Evolutionary conservation across 2,888 invertebrate genomes (phyloP), one percentile per base, ranked within the genome.

Genomic region (Bruchidius siliquastri): DNA sequence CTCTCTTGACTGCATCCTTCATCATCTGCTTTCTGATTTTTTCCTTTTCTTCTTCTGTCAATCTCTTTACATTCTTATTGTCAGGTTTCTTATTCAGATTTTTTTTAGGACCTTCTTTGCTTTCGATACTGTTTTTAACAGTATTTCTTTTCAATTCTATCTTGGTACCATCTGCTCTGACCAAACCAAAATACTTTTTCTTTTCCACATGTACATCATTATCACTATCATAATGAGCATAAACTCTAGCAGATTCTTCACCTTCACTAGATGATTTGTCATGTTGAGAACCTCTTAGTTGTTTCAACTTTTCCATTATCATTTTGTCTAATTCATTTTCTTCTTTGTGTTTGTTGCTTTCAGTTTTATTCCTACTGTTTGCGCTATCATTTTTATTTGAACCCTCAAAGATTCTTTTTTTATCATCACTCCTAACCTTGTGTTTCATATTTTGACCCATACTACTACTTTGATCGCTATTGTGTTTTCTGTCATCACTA

Each of bases 21-120:
- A 92, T 92, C 97, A 97, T 97, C 85, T 94, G 95, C 71, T 88
- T 88, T 69, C 93, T 88, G 68, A 90, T 89, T 74, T 88, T 88
- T 83, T 96, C 93, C 79, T 91, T 92, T 82, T 95, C 94, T 76
- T 89, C 89, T 73, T 90, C 90, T 20, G 89, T 88, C 4, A 92
- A 83, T 77, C 84, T 86, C 75, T 85, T 82, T 74, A 68, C 68
- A 68, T 8, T 21, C 73, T 83, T 85, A 73, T 73, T 79, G 10
- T 80, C 78, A 30, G 74, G 70, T 73, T 76, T 76, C 67, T 72
- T 69, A 4, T 20, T 70, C 71, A 49, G 21, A 75, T 78, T 75
- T 68, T 72, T 71, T 69, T 76, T 77, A 13, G 70, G n/a, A 71
- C 72, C 68, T 73, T 75, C 71, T 21, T 72, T 71, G 68, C 72